phyloP scores from a whole-genome alignment of 2,113 vertebrate genomes.

The Erythrocercus mccallii region DNA sequence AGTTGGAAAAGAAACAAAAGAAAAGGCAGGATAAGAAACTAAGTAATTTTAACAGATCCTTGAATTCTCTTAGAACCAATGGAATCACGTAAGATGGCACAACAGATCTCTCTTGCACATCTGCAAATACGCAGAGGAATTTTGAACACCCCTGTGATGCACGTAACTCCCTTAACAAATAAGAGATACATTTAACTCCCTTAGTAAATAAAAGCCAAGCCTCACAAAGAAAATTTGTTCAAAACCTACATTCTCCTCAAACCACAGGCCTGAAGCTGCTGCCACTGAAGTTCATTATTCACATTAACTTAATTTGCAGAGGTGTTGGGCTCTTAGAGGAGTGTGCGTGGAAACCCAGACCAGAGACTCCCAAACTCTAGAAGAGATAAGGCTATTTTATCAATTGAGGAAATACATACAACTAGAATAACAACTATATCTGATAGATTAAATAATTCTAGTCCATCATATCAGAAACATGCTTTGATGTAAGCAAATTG shows the following conservation, averaged over 20 bases:
- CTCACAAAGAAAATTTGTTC: background rate
- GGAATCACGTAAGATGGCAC: background rate
- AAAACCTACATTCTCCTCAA: background rate
- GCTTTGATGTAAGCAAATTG: background rate
- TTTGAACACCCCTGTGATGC: accelerated
- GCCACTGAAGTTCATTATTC: background rate
- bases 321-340: background rate
- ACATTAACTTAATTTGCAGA: background rate
- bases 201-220: background rate
- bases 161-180: background rate
- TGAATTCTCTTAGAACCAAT: background rate
- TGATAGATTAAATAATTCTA: background rate
- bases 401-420: background rate
- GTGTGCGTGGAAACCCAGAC: background rate
- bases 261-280: background rate
- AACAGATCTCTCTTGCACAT: background rate
- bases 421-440: background rate
- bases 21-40: background rate
- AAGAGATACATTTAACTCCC: background rate
- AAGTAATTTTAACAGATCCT: background rate
- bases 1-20: background rate
- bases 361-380: background rate
- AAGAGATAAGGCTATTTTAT: background rate
- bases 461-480: background rate
- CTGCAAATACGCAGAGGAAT: background rate